These are phyloP conservation scores for Flexamia atlantica DNA, from an alignment of 2,888 invertebrate species.

Conservation along the genomic window DNA sequence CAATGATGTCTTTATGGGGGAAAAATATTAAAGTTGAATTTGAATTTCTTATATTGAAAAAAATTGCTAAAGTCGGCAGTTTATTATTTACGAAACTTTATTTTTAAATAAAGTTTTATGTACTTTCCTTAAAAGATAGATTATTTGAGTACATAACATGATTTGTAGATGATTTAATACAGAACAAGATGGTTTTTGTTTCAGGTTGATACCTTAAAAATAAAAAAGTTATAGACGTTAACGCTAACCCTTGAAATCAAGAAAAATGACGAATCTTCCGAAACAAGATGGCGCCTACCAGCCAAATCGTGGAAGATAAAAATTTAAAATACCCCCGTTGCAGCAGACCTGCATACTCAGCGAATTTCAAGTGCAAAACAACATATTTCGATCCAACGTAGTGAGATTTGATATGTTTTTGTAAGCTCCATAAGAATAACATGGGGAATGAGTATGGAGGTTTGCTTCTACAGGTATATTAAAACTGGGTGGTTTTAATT, in stretches of 20 bases:
- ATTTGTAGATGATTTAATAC: neutral
- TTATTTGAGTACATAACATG: neutral
- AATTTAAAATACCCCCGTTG: neutral
- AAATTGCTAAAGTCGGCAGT: neutral
- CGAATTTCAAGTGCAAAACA: neutral
- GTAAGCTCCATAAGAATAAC: neutral
- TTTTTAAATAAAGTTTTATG: neutral
- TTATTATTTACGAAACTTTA: neutral
- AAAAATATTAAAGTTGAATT: neutral
- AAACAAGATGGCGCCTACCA: neutral
- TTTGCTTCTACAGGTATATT: neutral
- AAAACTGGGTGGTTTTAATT: too few species aligned
- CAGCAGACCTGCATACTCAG: conserved; percentile 13
- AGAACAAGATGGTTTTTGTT: neutral
- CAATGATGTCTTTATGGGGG: neutral
- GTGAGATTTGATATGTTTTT: too few species aligned
- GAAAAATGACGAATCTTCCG: neutral
- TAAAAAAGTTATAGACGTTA: neutral
- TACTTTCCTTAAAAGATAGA: neutral
- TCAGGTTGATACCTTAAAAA: neutral
- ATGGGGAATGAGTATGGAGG: neutral
- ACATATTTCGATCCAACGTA: too few species aligned
- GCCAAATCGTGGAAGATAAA: neutral
- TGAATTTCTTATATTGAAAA: neutral
- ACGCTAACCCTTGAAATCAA: neutral